Evolutionary conservation across 2,888 invertebrate species (phyloP).

Genomic region (Oligia fasciuncula): DNA sequence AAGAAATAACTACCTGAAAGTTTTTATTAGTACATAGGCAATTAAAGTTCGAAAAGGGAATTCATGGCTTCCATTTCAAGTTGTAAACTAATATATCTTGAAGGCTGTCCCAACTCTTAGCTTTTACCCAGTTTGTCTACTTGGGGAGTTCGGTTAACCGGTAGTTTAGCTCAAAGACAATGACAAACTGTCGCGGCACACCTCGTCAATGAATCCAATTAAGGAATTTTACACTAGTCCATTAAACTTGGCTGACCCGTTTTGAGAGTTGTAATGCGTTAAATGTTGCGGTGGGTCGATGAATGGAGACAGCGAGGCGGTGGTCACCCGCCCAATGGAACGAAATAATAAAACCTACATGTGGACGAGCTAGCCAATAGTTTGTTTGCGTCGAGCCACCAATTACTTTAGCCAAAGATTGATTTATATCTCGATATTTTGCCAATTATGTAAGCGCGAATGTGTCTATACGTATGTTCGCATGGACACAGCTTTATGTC

Average conservation of each 20-base stretch:
- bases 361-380: constrained; percentile 9
- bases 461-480: constrained; percentile 40
- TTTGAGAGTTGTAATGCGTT: constrained; percentile 74
- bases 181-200: constrained; percentile 73
- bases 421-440: constrained; percentile 19
- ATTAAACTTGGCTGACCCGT: constrained; percentile 80
- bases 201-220: constrained; percentile 82
- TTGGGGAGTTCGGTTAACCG: constrained; percentile 59
- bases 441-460: constrained; percentile 35
- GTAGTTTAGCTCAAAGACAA: constrained; percentile 66
- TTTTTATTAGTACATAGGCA: constrained; percentile 44
- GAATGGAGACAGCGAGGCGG: constrained; percentile 45
- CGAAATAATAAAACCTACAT: constrained; percentile 39
- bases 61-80: constrained; percentile 51
- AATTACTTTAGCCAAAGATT: constrained; percentile 34
- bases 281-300: constrained; percentile 60
- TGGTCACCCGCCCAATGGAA: constrained; percentile 19
- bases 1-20: constrained; percentile 27
- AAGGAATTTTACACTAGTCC: constrained; percentile 78
- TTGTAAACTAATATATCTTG: constrained; percentile 65
- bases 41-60: constrained; percentile 56
- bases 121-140: constrained; percentile 61
- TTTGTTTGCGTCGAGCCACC: constrained; percentile 15
- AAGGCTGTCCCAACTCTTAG: constrained; percentile 52
- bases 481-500: constrained; percentile 55